Evolutionary conservation across 2,888 invertebrate genomes (phyloP), one percentile per base, ranked within the genome.

Genomic region (Ormyrus pomaceus): DNA sequence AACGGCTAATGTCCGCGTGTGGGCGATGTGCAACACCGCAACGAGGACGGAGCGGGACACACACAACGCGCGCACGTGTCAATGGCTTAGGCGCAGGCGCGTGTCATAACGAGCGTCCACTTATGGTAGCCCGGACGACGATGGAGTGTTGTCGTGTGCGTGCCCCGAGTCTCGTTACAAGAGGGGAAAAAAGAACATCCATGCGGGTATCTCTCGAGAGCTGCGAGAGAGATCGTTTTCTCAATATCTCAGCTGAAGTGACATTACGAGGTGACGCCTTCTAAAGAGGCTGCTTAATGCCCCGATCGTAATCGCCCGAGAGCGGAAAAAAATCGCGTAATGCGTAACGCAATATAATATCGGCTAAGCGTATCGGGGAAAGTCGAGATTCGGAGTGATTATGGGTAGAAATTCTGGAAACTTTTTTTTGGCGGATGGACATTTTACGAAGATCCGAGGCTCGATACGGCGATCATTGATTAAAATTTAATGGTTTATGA

Each of bases 51-150:
- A 65, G 59, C 51, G 51, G 51, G 19, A 19, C 1, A 19, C 51
- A 55, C 50, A 46, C 58, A 66, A 72, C 59, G 45, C 11, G 19
- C n/a, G 53, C 64, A 46, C 64, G 70, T 74, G 79, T 79, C 79
- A 74, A 79, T 79, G 69, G 53, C 46, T 11, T 34, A 55, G 46
- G 71, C 62, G 51, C 34, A 53, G 48, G n/a, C 61, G 19, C 53
- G 62, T 72, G 80, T 68, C 80, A 72, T 80, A 76, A 80, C 66
- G 55, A 80, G 19, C 46, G 66, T 50, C 80, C 71, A 76, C 80
- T 71, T 80, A 80, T 76, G 69, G 75, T 46, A 19, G 34, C 7
- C 53, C 19, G 56, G 56, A 55, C 61, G 50, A 74, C 75, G 13
- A 19, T 19, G 19, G 19, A 19, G 19, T 1, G 19, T 19, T 19